A percentile compares a stretch with the other conserved stretches of the same genome.
Conservation (phyloP, 2,888 invertebrate genomes). For the Hydriomena furcata region DNA sequence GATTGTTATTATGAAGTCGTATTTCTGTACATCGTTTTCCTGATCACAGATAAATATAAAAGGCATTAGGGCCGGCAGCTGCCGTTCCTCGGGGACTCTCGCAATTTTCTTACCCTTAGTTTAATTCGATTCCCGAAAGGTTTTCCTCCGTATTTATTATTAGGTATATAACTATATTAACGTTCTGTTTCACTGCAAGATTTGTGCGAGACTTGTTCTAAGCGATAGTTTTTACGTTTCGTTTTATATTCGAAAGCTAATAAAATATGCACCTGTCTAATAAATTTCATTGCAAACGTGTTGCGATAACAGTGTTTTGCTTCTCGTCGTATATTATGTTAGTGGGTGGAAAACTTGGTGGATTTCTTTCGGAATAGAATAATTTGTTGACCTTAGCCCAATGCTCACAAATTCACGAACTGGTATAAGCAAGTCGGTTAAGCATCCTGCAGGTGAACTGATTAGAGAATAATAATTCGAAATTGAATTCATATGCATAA, state of each 20-base stretch:
- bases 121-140: slow-evolving; percentile 80
- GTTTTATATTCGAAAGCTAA: slow-evolving; percentile 60
- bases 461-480: no score
- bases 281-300: slow-evolving; percentile 58
- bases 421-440: not conserved
- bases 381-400: slow-evolving; percentile 12
- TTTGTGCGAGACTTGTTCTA: slow-evolving; percentile 56
- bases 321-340: slow-evolving; percentile 52
- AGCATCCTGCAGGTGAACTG: no score
- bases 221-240: slow-evolving; percentile 64
- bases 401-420: not conserved
- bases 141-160: slow-evolving; percentile 79
- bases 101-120: slow-evolving; percentile 81
- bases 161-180: slow-evolving; percentile 80
- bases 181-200: slow-evolving; percentile 71
- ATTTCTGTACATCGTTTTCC: slow-evolving; percentile 58
- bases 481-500: no score
- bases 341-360: slow-evolving; percentile 49
- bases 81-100: slow-evolving; percentile 76
- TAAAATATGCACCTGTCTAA: slow-evolving; percentile 66
- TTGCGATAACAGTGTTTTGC: slow-evolving; percentile 54
- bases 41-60: slow-evolving; percentile 78
- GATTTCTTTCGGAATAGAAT: slow-evolving; percentile 25
- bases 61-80: slow-evolving; percentile 77
- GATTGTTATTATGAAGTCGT: slow-evolving; percentile 48